Percentiles rank a stretch among this genome's conserved stretches.
Evolutionary conservation across 1,140 invertebrate genomes (phyloP).

Genomic region (Papilio helenus): DNA sequence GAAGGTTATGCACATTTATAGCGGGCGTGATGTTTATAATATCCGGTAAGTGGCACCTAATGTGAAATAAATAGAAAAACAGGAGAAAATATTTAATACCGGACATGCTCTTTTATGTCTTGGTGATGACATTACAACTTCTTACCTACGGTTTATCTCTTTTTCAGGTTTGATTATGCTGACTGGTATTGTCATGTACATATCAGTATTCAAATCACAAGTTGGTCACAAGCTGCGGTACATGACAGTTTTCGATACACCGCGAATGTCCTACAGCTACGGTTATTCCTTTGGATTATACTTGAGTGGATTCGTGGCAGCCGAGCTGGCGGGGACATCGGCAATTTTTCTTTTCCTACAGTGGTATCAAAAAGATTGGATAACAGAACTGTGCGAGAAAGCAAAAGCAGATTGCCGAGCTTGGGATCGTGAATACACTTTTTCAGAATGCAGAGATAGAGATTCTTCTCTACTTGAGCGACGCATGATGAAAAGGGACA

Average conservation of each 20-base stretch:
- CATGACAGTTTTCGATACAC: constrained; percentile 89
- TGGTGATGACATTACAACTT: not conserved
- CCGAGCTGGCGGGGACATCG: constrained; percentile 92
- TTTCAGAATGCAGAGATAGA: constrained; percentile 72
- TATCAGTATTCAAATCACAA: constrained; percentile 95
- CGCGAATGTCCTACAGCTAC: constrained; percentile 92
- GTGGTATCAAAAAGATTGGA: constrained; percentile 83
- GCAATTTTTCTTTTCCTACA: constrained; percentile 93
- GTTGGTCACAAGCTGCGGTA: constrained; percentile 92
- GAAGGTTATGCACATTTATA: constrained; percentile 87
- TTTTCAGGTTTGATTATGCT: constrained; percentile 92
- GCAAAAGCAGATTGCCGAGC: constrained; percentile 76
- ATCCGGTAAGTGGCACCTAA: constrained; percentile 78
- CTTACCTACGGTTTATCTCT: constrained; percentile 35
- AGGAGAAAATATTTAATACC: not conserved
- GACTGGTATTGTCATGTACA: constrained; percentile 95
- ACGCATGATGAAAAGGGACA: constrained; percentile 78
- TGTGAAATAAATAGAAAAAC: not conserved
- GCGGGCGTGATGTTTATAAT: constrained; percentile 89
- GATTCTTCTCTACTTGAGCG: constrained; percentile 74
- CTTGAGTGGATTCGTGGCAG: constrained; percentile 91
- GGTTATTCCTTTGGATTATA: constrained; percentile 94
- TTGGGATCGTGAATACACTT: constrained; percentile 77
- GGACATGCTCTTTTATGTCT: not conserved
- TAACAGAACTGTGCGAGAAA: constrained; percentile 78